Evolutionary conservation across 2,888 invertebrate genomes (phyloP), one percentile per base, ranked within the genome.

Genomic region (Anthrax anthrax): DNA sequence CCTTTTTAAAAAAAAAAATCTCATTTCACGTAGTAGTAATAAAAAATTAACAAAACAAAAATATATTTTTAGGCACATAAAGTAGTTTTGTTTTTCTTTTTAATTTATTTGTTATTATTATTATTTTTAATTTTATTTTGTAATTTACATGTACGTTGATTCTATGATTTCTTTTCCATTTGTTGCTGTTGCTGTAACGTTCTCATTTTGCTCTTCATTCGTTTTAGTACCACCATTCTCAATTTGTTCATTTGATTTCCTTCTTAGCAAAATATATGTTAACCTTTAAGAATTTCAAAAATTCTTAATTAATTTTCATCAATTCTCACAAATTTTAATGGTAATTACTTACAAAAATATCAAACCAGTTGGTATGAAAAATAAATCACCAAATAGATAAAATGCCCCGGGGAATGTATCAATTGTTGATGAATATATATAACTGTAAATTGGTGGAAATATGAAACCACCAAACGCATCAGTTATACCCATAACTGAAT

Each of bases 331-430:
- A 27, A 8, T 27, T 27, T 27, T 27, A 8, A 2, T 27, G 1
- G 9, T 27, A 27, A 12, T 32, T 32, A 32, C 12, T 32, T 32
- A 32, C 68, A 61, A 54, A 51, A 68, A 68, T n/a, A 67, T 60
- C n/a, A 68, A 45, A 13, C 63, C 58, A 50, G 64, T 66, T 14
- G 64, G 63, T 5, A 67, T 47, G 23, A 63, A 64, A 46, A 67
- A 68, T 3, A 66, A 52, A 55, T 68, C 65, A 18, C 65, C 59
- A 48, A 67, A 63, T 6, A 69, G 44, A 47, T 61, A 67, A 44
- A 69, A 62, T 4, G 67, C 66, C 2, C 69, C 67, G 2, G 65
- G 63, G 49, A 67, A 67, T 8, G 53, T 48, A n/a, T 63, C 60
- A 3, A 67, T 56, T 0, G 63, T 61, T 14, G 51, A 52, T 13